Conservation (phyloP, 1,140 invertebrate genomes). For the Listronotus bonariensis region DNA sequence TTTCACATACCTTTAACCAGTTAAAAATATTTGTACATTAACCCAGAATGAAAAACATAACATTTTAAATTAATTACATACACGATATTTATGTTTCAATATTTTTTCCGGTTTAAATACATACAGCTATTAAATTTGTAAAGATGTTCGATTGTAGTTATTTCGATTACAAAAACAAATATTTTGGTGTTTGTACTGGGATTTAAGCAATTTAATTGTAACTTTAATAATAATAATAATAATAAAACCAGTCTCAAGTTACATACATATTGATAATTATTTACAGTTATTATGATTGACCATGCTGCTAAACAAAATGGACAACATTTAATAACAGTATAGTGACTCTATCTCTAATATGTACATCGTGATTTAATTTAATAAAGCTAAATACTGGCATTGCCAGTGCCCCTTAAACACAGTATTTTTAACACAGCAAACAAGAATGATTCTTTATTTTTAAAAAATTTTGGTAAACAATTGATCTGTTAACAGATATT, state of each 20-base stretch:
- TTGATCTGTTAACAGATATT: conserved; percentile 7
- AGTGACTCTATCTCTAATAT: conserved; percentile 44
- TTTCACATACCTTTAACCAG: conserved; percentile 54
- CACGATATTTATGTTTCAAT: conserved; percentile 9
- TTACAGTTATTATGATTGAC: conserved; percentile 44
- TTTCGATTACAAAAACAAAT: conserved; percentile 18
- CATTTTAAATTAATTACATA: conserved; percentile 28
- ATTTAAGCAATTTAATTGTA: conserved; percentile 25
- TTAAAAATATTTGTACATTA: conserved; percentile 55
- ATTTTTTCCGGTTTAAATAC: conserved; percentile 16
- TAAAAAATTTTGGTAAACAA: conserved; percentile 13
- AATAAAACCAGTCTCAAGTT: conserved; percentile 50
- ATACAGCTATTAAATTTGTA: conserved; percentile 10
- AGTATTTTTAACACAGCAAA: conserved; percentile 51
- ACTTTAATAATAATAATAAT: conserved; percentile 41
- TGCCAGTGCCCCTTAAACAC: conserved; percentile 49
- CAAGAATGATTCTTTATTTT: conserved; percentile 25
- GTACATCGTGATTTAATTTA: conserved; percentile 39
- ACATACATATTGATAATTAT: conserved; percentile 48
- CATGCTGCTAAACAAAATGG: conserved; percentile 47
- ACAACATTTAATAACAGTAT: conserved; percentile 52
- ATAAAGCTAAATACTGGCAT: conserved; percentile 53
- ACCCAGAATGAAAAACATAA: conserved; percentile 52
- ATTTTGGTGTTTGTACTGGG: conserved; percentile 41
- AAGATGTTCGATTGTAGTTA: conserved; percentile 11